Evolutionary conservation across 2,797 vertebrate species (phyloP).

Genomic region (Anableps anableps): DNA sequence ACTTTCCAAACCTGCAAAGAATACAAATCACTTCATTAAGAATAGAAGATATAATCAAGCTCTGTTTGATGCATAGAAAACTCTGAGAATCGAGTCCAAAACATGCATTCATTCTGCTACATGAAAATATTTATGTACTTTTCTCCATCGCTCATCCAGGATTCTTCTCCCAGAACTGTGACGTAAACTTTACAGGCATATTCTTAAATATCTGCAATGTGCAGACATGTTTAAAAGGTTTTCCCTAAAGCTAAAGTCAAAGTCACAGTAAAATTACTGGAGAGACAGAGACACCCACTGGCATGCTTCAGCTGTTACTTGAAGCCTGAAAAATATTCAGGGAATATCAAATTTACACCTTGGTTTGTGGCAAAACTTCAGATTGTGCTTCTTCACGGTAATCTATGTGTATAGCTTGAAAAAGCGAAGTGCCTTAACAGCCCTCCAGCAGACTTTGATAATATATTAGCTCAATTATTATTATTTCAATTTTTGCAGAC

Average conservation of each 20-base stretch:
- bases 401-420: neutral
- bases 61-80: neutral
- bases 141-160: conserved; percentile 4
- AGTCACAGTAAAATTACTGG: conserved; percentile 45
- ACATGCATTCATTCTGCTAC: neutral
- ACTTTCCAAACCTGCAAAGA: neutral
- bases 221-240: conserved; percentile 13
- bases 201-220: conserved; percentile 13
- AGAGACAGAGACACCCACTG: conserved; percentile 77
- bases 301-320: conserved; percentile 48
- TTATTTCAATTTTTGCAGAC: neutral
- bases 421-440: neutral
- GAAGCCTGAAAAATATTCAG: neutral
- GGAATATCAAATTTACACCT: neutral
- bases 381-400: neutral
- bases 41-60: neutral
- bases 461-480: neutral
- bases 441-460: neutral
- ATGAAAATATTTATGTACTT: neutral
- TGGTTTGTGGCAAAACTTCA: conserved; percentile 2
- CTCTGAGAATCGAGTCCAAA: neutral
- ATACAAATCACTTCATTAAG: neutral
- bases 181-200: neutral
- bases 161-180: neutral
- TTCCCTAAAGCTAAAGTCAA: neutral